phyloP scores from a whole-genome alignment of 37 sponge, comb jelly and placozoan species.

The Oopsacas minuta region DNA sequence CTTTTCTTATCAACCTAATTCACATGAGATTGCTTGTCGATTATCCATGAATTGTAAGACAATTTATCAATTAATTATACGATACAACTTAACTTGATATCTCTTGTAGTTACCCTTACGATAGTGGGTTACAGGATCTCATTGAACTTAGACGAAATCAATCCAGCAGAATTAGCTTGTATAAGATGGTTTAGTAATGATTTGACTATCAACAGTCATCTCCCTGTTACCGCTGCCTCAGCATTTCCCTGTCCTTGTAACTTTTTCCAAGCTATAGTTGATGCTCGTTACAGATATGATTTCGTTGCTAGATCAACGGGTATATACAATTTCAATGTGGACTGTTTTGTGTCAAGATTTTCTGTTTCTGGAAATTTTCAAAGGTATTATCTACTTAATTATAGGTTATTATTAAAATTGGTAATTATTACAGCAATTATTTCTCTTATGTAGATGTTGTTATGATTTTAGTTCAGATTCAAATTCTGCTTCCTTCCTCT shows the following conservation, averaged over 20 bases:
- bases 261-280: slow-evolving; percentile 19
- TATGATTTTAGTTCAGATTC: neutral
- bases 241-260: slow-evolving; percentile 39
- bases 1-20: slow-evolving; percentile 24
- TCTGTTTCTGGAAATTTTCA: neutral
- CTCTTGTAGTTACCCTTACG: neutral
- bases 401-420: neutral
- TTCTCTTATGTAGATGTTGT: slow-evolving; percentile 1
- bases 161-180: neutral
- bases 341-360: neutral
- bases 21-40: neutral
- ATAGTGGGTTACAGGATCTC: neutral
- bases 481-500: neutral
- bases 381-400: neutral
- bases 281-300: neutral
- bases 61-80: neutral
- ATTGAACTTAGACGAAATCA: neutral
- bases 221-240: neutral
- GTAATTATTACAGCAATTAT: neutral
- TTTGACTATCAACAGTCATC: neutral
- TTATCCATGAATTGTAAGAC: neutral
- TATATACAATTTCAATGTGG: neutral
- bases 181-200: neutral
- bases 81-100: neutral
- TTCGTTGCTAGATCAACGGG: neutral